Percentiles rank a stretch among this genome's conserved stretches.
These are phyloP conservation scores for Pilophorus perplexus DNA, from an alignment of 2,888 invertebrate genomes.

Conservation along the genomic window DNA sequence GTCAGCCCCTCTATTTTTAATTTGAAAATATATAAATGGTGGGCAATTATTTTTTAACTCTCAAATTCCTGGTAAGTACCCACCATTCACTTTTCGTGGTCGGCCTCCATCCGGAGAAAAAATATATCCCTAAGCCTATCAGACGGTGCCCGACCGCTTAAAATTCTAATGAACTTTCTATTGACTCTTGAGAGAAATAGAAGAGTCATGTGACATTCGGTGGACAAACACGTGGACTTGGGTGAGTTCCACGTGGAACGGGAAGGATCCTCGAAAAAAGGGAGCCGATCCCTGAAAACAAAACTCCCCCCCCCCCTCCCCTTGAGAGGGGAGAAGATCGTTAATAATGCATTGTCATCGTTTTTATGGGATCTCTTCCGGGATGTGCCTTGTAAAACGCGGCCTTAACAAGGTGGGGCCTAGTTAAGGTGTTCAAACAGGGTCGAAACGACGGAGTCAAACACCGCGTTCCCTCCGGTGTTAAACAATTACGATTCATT, in stretches of 20 bases:
- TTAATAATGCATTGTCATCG: slow-evolving; percentile 40
- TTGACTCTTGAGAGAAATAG: not conserved
- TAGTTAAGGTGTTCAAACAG: not conserved
- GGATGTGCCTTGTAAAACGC: slow-evolving; percentile 27
- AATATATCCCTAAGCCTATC: too few relatives aligned
- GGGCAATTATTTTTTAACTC: too few relatives aligned
- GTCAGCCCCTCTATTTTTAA: too few relatives aligned
- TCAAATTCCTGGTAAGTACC: too few relatives aligned
- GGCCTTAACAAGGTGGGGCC: not conserved
- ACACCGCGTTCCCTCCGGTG: not conserved
- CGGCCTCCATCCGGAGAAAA: too few relatives aligned
- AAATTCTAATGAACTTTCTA: slow-evolving; percentile 42
- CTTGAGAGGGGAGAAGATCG: not conserved
- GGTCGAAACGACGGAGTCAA: not conserved
- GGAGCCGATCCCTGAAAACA: too few relatives aligned
- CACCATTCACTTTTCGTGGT: too few relatives aligned
- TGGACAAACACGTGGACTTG: too few relatives aligned
- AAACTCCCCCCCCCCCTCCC: not conserved
- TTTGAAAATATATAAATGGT: too few relatives aligned
- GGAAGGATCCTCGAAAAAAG: too few relatives aligned
- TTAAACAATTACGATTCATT: not conserved
- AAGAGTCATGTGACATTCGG: not conserved
- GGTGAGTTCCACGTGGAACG: too few relatives aligned
- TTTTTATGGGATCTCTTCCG: slow-evolving; percentile 39
- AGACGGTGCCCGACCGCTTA: too few relatives aligned